These are phyloP conservation scores for Orthosia gothica DNA, from an alignment of 2,888 invertebrate genomes.

Conservation along the genomic window DNA sequence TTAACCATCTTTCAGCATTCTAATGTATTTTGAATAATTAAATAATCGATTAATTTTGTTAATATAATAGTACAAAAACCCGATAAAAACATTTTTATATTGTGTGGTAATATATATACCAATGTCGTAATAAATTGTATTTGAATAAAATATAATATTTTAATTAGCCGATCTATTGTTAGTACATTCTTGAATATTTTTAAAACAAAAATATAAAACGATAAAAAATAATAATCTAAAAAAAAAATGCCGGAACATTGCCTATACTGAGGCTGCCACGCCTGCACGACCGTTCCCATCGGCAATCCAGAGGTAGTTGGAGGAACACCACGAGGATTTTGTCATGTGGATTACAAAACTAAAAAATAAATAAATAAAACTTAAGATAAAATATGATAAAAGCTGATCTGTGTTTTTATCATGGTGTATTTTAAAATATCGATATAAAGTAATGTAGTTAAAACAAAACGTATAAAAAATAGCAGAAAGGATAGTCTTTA, in stretches of 20 bases:
- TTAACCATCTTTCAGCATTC: too few species aligned
- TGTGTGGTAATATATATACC: neutral
- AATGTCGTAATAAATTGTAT: neutral
- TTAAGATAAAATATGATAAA: neutral
- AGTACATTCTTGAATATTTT: neutral
- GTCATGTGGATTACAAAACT: conserved; percentile 4
- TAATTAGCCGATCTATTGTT: neutral
- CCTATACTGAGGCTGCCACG: conserved; percentile 3
- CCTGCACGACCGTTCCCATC: neutral
- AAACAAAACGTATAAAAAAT: neutral
- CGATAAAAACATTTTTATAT: neutral
- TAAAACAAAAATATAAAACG: neutral
- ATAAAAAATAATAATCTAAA: neutral
- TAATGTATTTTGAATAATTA: neutral
- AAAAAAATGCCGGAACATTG: conserved; percentile 14
- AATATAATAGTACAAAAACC: too few species aligned
- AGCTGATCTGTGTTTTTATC: too few species aligned
- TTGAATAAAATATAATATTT: neutral
- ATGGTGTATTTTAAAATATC: neutral
- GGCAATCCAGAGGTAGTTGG: neutral
- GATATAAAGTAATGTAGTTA: too few species aligned
- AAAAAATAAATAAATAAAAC: conserved; percentile 19
- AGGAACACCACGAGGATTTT: neutral
- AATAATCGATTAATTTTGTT: too few species aligned
- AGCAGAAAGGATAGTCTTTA: too few species aligned